These are phyloP conservation scores for Drosophila pseudoananassae DNA, from an alignment of 1,140 invertebrate species.

Conservation along the genomic window DNA sequence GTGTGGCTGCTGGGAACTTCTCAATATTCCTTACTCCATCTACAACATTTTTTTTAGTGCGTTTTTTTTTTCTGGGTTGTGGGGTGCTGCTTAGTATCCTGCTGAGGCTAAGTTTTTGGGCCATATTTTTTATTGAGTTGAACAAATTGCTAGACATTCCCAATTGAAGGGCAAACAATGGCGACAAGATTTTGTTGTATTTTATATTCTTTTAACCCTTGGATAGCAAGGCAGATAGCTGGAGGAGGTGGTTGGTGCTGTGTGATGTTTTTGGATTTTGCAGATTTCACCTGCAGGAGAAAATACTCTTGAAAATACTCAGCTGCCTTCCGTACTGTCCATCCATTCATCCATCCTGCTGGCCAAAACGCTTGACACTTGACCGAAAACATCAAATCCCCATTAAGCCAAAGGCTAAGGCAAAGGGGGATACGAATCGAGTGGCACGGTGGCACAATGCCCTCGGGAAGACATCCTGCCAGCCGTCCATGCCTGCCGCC, in stretches of 20 bases:
- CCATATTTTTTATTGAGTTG: constrained; percentile 59
- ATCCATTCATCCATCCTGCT: constrained; percentile 4
- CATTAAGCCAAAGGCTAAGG: constrained; percentile 45
- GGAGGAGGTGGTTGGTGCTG: background rate
- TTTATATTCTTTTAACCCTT: constrained; percentile 43
- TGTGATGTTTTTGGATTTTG: constrained; percentile 16
- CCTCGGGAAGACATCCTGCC: background rate
- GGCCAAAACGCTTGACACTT: constrained; percentile 41
- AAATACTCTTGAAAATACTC: background rate
- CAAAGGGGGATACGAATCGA: constrained; percentile 11
- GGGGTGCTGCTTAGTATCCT: constrained; percentile 16
- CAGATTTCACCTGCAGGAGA: constrained; percentile 4
- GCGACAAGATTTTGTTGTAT: constrained; percentile 22
- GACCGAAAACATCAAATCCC: constrained; percentile 53
- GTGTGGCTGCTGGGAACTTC: constrained; percentile 50
- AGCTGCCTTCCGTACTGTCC: background rate
- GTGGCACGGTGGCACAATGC: background rate
- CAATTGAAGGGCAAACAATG: constrained; percentile 55
- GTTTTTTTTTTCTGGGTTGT: constrained; percentile 13
- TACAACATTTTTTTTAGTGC: constrained; percentile 7
- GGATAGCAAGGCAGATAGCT: no score
- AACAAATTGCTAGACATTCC: constrained; percentile 57
- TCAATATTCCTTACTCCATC: constrained; percentile 41
- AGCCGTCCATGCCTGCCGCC: no score
- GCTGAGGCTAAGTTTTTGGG: constrained; percentile 15